phyloP scores from a whole-genome alignment of 2,888 invertebrate genomes.

The Choristoneura rosaceana region DNA sequence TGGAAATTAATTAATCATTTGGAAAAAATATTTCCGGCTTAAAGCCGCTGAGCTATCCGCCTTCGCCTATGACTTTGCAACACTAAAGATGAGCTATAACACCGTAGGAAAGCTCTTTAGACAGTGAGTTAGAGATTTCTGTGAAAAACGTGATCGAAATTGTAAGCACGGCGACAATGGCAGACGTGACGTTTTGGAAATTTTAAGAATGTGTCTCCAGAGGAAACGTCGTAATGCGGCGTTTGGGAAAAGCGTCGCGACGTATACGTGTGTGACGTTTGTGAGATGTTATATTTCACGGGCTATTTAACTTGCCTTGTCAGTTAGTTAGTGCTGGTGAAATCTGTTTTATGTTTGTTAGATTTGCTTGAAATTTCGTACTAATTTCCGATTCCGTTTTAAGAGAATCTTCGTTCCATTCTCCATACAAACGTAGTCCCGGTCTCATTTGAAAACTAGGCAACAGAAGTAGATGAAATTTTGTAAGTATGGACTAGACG shows the following conservation, averaged over 20 bases:
- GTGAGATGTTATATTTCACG: neutral
- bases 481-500: no score
- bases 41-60: neutral
- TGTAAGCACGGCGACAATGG: constrained; percentile 39
- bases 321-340: no score
- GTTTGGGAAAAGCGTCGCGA: neutral
- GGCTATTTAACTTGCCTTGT: neutral
- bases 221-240: neutral
- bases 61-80: neutral
- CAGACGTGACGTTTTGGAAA: constrained; percentile 37
- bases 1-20: no score
- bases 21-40: no score
- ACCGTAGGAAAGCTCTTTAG: constrained; percentile 42
- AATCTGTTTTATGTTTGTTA: no score
- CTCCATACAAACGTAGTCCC: no score
- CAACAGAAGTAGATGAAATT: no score
- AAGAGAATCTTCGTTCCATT: no score
- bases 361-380: no score
- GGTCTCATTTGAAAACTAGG: no score
- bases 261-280: neutral
- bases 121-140: constrained; percentile 43
- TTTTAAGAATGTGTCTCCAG: constrained; percentile 34
- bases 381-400: no score
- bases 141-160: constrained; percentile 42
- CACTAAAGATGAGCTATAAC: constrained; percentile 41